phyloP scores from a whole-genome alignment of 2,113 vertebrate species.

The Burhinus bistriatus region DNA sequence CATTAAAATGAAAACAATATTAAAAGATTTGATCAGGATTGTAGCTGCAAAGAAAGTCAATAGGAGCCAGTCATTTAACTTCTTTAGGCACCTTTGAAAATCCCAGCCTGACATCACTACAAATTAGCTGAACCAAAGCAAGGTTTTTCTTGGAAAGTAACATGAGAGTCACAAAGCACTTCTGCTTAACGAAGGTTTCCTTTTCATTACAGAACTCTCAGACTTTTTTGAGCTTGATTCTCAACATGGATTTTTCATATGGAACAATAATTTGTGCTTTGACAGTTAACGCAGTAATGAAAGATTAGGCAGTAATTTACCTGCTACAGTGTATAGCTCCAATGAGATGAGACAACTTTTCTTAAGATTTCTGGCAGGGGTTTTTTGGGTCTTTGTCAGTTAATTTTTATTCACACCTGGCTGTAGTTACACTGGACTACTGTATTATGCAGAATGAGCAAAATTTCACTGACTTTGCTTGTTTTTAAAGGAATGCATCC shows the following conservation, averaged over 20 bases:
- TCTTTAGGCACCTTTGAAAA: slow-evolving; percentile 21
- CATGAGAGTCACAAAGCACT: neutral
- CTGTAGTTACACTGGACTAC: neutral
- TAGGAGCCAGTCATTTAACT: neutral
- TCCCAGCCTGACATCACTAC: neutral
- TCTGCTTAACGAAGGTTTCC: slow-evolving; percentile 25
- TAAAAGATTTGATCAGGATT: neutral
- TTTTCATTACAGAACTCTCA: neutral
- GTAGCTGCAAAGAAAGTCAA: neutral
- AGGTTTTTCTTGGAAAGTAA: neutral
- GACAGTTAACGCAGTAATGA: slow-evolving; percentile 7
- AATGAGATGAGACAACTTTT: neutral
- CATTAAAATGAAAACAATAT: neutral
- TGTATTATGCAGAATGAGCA: neutral
- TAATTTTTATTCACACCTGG: neutral
- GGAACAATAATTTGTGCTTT: neutral
- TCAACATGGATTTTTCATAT: slow-evolving; percentile 11
- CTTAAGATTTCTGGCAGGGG: neutral
- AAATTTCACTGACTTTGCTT: neutral
- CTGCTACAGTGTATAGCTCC: neutral
- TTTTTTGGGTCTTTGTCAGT: neutral
- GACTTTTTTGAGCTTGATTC: neutral
- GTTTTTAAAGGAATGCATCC: neutral
- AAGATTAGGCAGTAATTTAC: neutral
- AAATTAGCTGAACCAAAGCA: slow-evolving; percentile 14